A percentile compares a stretch with the other conserved stretches of the same genome.
These are phyloP conservation scores for Lagodon rhomboides DNA, from an alignment of 2,797 vertebrate genomes.

Conservation along the genomic window DNA sequence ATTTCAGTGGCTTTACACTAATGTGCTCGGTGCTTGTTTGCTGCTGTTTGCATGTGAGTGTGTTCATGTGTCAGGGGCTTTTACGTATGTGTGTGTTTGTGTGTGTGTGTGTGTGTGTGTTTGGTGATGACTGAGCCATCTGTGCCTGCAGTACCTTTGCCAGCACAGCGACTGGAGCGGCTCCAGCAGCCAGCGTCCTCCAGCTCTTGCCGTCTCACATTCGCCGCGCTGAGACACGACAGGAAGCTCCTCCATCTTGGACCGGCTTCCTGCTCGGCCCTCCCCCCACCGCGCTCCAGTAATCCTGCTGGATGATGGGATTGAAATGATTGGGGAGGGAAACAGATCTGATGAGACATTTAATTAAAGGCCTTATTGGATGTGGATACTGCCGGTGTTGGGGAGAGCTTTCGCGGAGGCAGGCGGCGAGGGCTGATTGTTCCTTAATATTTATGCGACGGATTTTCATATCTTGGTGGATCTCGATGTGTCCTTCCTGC, in stretches of 20 bases:
- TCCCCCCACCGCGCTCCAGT: conserved; percentile 42
- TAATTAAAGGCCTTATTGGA: conserved; percentile 62
- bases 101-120: conserved; percentile 36
- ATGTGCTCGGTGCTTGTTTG: conserved; percentile 20
- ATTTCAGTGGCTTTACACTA: conserved; percentile 7
- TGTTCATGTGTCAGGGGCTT: conserved; percentile 33
- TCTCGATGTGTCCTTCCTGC: not conserved
- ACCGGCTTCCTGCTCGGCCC: conserved; percentile 40
- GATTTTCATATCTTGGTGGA: not conserved
- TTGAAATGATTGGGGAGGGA: conserved; percentile 31
- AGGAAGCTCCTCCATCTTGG: conserved; percentile 57
- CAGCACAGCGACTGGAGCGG: conserved; percentile 60
- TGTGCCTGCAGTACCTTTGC: conserved; percentile 74
- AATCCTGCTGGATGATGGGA: conserved; percentile 50
- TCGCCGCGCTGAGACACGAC: conserved; percentile 48
- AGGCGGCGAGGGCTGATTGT: not conserved
- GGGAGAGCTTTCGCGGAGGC: not conserved
- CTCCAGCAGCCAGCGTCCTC: conserved; percentile 74
- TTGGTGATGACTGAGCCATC: conserved; percentile 76
- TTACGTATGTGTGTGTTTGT: conserved; percentile 34
- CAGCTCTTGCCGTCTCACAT: conserved; percentile 64
- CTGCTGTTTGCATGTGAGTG: conserved; percentile 27
- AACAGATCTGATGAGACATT: conserved; percentile 64
- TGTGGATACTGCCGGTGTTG: conserved; percentile 11
- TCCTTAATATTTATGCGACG: not conserved